Base-by-base conservation (phyloP, 2,888 invertebrate species). In the Drosophila parthenogenetica region DNA sequence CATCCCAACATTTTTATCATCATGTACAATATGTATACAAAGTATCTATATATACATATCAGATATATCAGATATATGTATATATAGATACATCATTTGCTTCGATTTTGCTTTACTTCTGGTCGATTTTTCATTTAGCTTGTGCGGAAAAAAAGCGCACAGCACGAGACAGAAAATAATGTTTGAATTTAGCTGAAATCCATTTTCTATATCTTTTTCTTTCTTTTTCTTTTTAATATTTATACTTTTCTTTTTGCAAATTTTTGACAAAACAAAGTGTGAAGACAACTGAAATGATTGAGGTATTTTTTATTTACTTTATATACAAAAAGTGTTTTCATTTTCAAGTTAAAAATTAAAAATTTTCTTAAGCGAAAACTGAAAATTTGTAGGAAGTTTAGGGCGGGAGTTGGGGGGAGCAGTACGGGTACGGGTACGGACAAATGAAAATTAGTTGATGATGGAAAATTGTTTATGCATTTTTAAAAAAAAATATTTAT, bases 1-100 rank as follows among this genome's bases (percentile, higher is more conserved):
- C 92, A 92, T 92, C 92, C 92, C 92, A 92, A 92, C 92, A 92
- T 91, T 90, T 29, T 91, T 86, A 85, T 90, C 87, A 89, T 89
- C 87, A 87, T 85, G 83, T 85, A 85, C 85, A 85, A 90, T 79
- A 82, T 81, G 69, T 87, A 75, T 79, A 89, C 73, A 84, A 74
- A 79, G 82, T 73, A 81, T 87, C 82, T 89, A 72, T 76, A 72
- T 77, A 70, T 55, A 55, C 13, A 69, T 73, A 73, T 68, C n/a
- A 78, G 69, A 60, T 75, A 71, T 77, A 81, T 79, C 5, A 22
- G 22, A 74, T 29, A 72, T 74, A 80, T 79, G 81, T 74, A 87
- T 85, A 81, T 75, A 77, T 77, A 43, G 75, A 67, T 57, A 54
- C 51, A 42, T 29, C 50, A 60, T 25, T 39, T 53, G 58, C 68